Evolutionary conservation across 2,113 vertebrate species (phyloP).

Genomic region (Excalfactoria chinensis): DNA sequence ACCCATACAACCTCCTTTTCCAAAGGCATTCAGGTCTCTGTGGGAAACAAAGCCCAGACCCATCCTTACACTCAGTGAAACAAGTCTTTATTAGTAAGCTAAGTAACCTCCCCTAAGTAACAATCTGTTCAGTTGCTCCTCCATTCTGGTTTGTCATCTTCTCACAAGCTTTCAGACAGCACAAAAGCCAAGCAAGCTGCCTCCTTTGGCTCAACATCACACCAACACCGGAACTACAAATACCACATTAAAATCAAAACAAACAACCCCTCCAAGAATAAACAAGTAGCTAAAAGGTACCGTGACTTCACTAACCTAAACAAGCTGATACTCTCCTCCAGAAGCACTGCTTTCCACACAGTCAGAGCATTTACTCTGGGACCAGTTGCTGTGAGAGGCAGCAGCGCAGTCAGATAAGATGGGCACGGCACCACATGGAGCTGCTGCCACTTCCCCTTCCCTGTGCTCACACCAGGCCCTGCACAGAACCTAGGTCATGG

Average conservation of each 20-base stretch:
- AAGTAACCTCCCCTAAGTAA: neutral
- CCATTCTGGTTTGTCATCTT: neutral
- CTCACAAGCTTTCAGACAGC: neutral
- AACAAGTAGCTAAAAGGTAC: neutral
- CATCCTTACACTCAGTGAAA: neutral
- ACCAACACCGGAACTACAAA: neutral
- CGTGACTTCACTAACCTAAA: neutral
- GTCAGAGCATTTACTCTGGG: neutral
- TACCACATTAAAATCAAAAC: neutral
- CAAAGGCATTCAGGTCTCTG: neutral
- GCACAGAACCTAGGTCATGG: neutral
- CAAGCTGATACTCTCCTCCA: accelerated
- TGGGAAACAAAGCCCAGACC: neutral
- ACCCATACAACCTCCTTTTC: neutral
- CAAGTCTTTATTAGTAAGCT: neutral
- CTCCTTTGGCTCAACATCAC: neutral
- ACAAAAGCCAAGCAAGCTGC: neutral
- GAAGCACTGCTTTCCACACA: neutral
- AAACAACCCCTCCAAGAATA: neutral
- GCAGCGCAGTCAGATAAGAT: neutral
- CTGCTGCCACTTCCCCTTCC: too few species aligned
- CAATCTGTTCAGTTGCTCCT: neutral
- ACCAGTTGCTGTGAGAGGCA: neutral
- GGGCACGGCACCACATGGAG: neutral
- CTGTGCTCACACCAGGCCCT: neutral